Base-by-base conservation (phyloP, 1,140 invertebrate genomes). In the Drosophila santomea region DNA sequence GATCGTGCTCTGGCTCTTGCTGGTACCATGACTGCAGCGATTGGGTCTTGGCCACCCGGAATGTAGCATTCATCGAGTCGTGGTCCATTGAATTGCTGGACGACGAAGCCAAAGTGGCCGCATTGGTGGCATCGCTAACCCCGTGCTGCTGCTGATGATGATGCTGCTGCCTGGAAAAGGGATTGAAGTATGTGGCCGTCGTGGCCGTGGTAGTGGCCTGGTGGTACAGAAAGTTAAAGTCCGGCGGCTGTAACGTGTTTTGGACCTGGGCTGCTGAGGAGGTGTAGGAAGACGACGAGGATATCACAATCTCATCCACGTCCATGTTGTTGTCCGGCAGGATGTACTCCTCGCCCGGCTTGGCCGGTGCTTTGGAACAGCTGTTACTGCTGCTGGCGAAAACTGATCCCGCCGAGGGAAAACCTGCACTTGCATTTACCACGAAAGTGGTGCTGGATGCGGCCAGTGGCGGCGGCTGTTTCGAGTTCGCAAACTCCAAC, bases 401-500 rank as follows among this genome's bases (percentile, higher is more conserved):
- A 0, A 91, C 75, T 1, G 90, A 91, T 8, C 69, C 86, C 5
- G 90, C 77, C 15, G 90, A 91, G 3, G 89, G 82, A 60, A 91
- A 91, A 39, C 84, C 81, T 2, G 41, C 43, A 8, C 56, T 74
- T 11, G 85, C 80, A 58, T 89, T 89, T 17, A 89, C 84, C 20
- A 89, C 83, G 15, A 88, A 88, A 10, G 84, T 89, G 3, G 80
- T 84, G 44, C 59, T 77, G 15, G 69, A 71, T 28, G 74, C 72
- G 12, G 74, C 64, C 28, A 55, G 12, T 3, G 62, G 39, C 2
- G 72, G 58, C 44, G 59, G 69, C 43, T 90, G 85, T 52, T 91
- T 91, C 0, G 90, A 91, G 51, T 91, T 91, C 14, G 90, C 90
- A 75, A 91, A 91, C 45, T 91, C 90, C 2, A 91, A 74, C 15